phyloP scores from a whole-genome alignment of 2,113 vertebrate species.

The Tyto alba region DNA sequence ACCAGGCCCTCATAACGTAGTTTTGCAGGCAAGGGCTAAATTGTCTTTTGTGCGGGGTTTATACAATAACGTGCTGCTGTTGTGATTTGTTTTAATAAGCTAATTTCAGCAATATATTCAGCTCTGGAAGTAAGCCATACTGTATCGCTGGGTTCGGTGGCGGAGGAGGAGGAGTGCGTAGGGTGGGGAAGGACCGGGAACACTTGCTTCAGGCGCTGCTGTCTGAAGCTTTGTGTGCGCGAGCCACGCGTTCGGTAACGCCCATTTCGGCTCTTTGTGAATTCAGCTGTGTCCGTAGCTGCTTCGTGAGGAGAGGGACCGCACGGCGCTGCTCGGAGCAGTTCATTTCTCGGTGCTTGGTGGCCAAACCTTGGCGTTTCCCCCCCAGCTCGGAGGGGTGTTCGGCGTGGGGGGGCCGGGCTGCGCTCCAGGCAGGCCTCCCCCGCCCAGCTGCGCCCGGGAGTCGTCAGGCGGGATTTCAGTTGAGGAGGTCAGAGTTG shows the following conservation, averaged over 20 bases:
- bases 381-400: accelerated
- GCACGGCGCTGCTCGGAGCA: background rate
- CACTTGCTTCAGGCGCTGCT: background rate
- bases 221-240: slow-evolving; percentile 4
- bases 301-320: background rate
- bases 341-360: background rate
- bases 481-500: background rate
- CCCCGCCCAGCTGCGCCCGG: accelerated
- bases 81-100: background rate
- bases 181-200: background rate
- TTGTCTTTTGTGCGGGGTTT: slow-evolving; percentile 7
- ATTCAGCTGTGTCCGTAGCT: background rate
- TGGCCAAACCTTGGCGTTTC: background rate
- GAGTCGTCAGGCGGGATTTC: background rate
- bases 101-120: slow-evolving; percentile 30
- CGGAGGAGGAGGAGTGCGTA: background rate
- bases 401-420: background rate
- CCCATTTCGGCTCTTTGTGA: background rate
- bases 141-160: background rate
- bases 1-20: background rate
- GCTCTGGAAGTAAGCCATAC: slow-evolving; percentile 59
- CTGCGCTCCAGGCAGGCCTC: background rate
- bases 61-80: slow-evolving; percentile 10
- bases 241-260: background rate
- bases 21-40: slow-evolving; percentile 1